These are phyloP conservation scores for Galerucella nymphaeae DNA, from an alignment of 2,888 invertebrate species.

Conservation along the genomic window DNA sequence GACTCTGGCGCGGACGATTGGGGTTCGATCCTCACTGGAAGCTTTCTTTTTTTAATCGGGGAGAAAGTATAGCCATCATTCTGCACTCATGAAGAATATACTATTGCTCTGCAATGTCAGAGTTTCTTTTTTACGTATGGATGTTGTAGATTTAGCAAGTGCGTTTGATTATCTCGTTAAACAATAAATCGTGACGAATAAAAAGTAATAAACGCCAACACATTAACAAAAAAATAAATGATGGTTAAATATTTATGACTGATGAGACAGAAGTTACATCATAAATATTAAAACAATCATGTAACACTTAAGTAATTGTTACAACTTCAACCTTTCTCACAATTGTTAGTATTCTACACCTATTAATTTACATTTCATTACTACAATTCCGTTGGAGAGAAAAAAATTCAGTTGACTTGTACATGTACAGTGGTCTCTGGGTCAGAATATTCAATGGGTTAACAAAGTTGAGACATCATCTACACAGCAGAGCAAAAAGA, in stretches of 20 bases:
- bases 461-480: not conserved
- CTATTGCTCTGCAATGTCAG: too few species aligned
- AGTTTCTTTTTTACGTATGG: too few species aligned
- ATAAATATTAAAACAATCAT: conserved; percentile 5
- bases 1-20: too few species aligned
- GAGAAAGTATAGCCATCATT: too few species aligned
- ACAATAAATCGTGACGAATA: not conserved
- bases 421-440: not conserved
- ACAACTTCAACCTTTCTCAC: conserved; percentile 14
- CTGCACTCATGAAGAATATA: too few species aligned
- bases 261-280: not conserved
- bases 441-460: not conserved
- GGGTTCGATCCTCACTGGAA: too few species aligned
- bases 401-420: not conserved
- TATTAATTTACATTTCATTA: conserved; percentile 10
- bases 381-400: not conserved
- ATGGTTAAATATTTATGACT: not conserved
- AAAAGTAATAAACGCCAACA: not conserved
- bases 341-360: conserved; percentile 3
- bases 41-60: too few species aligned
- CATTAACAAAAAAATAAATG: not conserved
- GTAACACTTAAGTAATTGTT: not conserved
- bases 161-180: too few species aligned
- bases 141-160: too few species aligned
- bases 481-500: too few species aligned